Percentiles rank a stretch among this genome's conserved stretches.
Conservation (phyloP, 1,140 invertebrate genomes). For the Drosophila bocqueti region DNA sequence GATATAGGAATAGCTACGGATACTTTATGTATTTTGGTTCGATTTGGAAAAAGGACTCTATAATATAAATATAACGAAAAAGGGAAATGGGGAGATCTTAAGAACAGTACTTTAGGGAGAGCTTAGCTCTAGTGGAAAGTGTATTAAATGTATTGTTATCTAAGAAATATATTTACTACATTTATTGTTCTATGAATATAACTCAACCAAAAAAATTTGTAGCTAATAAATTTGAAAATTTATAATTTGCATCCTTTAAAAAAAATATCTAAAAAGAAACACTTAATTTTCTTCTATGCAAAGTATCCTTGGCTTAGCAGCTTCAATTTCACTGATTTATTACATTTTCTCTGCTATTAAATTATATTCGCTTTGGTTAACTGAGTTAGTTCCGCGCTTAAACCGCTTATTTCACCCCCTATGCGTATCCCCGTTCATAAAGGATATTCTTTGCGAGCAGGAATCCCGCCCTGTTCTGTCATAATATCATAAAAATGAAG, state of each 20-base stretch:
- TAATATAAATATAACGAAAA: background rate
- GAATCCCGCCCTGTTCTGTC: conserved; percentile 49
- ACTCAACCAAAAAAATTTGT: no score
- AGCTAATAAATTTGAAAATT: no score
- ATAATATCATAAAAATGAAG: conserved; percentile 72
- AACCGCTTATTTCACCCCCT: conserved; percentile 21
- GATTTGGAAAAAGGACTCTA: background rate
- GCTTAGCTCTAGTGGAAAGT: background rate
- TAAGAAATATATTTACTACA: background rate
- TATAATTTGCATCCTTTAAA: no score
- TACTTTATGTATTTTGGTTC: conserved; percentile 3
- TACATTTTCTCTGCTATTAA: background rate
- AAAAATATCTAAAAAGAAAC: background rate
- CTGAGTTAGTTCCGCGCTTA: conserved; percentile 11
- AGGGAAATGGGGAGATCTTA: background rate
- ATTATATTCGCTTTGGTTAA: conserved; percentile 18
- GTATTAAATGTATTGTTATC: background rate
- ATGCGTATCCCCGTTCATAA: background rate
- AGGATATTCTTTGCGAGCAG: background rate
- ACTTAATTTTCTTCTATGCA: no score
- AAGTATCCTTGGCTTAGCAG: no score
- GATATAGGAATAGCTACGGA: background rate
- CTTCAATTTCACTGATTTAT: background rate
- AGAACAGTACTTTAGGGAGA: background rate
- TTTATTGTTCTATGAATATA: background rate